Base-by-base conservation (phyloP, 2,888 invertebrate species). In the Meganola albula region DNA sequence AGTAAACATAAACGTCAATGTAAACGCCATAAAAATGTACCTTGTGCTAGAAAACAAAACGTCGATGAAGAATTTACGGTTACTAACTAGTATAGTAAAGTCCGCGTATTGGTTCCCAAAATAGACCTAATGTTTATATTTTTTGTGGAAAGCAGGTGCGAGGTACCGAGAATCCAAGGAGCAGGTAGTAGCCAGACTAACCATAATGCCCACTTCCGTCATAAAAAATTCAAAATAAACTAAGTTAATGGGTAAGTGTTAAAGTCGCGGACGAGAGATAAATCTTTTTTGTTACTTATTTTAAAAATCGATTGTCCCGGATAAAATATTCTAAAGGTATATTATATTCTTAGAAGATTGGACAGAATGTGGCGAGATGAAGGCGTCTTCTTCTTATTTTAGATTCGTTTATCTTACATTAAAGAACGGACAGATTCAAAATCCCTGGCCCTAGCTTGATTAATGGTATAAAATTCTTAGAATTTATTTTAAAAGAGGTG, bases 61-160 rank as follows among this genome's bases (percentile, higher is more conserved):
- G 53, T 53, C 51, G 51, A 57, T 57, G 54, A 54, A 67, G 69
- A 70, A 67, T 68, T 68, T 48, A 69, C 55, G 58, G 67, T 67
- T 68, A 65, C 57, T 61, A 58, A 51, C 52, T 62, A 40, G 47
- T 45, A 53, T 20, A 20, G 20, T 20, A 20, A n/a, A 48, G 50
- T 53, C 44, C 51, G 62, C 58, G 63, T 59, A 61, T 56, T 64
- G 61, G 51, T 54, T 56, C 70, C 66, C 54, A 47, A 75, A 75
- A 74, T 74, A 75, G 69, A 59, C 39, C 53, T n/a, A 48, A 46
- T 68, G 74, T 74, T 74, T 80, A 63, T 68, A 68, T 65, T 65
- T 75, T 82, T 78, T 80, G 63, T 77, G 53, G 57, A 69, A 63
- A 74, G 73, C 76, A 80, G 82, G 80, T 80, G 82, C 64, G 60